These are phyloP conservation scores for Apoda limacodes DNA, from an alignment of 2,888 invertebrate genomes.

Conservation along the genomic window DNA sequence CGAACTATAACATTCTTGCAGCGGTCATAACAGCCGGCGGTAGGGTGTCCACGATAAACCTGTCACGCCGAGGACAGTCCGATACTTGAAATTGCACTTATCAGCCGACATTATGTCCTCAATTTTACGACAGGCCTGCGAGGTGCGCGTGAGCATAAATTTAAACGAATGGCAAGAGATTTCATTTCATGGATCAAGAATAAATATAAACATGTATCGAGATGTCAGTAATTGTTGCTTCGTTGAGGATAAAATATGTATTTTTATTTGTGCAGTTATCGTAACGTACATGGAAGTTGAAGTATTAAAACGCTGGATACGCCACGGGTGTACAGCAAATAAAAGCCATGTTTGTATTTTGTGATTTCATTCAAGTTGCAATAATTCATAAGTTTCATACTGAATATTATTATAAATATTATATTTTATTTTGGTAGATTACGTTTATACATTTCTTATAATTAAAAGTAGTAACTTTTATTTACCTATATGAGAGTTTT, in stretches of 20 bases:
- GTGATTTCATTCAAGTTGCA: too few species aligned
- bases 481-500: too few species aligned
- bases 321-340: too few species aligned
- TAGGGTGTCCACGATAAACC: conserved; percentile 65
- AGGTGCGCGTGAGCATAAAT: conserved; percentile 54
- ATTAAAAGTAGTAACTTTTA: too few species aligned
- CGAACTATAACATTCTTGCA: conserved; percentile 40
- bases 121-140: conserved; percentile 60
- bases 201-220: conserved; percentile 66
- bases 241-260: conserved; percentile 34
- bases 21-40: conserved; percentile 39
- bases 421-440: too few species aligned
- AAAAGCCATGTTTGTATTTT: too few species aligned
- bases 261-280: conserved; percentile 46
- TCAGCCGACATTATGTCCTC: conserved; percentile 63
- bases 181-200: conserved; percentile 65
- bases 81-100: conserved; percentile 58
- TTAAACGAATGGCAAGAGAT: conserved; percentile 54
- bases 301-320: too few species aligned
- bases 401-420: too few species aligned
- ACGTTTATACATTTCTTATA: too few species aligned
- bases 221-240: conserved; percentile 62
- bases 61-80: conserved; percentile 50
- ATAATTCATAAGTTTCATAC: too few species aligned
- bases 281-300: too few species aligned